Conservation (phyloP, 2,888 invertebrate species). For the Thelaira solivaga region DNA sequence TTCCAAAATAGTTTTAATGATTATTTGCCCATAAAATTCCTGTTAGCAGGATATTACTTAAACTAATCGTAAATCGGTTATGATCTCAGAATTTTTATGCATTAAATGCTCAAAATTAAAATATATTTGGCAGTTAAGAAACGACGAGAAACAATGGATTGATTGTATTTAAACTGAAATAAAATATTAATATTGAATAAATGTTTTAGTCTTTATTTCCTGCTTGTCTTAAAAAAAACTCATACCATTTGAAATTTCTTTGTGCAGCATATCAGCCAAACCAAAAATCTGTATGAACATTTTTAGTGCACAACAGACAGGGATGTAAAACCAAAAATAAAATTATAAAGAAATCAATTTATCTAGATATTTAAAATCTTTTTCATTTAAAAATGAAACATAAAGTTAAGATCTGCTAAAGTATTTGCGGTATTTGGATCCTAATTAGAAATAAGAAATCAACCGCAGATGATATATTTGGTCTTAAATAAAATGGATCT, state of each 20-base stretch:
- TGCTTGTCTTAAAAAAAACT: slow-evolving; percentile 14
- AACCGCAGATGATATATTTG: no score
- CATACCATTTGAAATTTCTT: background rate
- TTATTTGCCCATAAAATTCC: slow-evolving; percentile 29
- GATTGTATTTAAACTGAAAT: background rate
- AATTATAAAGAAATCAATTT: no score
- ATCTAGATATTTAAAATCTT: no score
- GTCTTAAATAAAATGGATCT: no score
- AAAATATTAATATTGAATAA: slow-evolving; percentile 53
- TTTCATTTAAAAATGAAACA: no score
- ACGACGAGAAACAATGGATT: no score
- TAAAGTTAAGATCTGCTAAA: no score
- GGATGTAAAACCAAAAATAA: no score
- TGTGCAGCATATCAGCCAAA: background rate
- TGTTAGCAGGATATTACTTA: slow-evolving; percentile 19
- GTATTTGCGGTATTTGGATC: no score
- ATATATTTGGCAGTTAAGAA: background rate
- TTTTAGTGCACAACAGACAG: no score
- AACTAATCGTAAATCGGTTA: slow-evolving; percentile 26
- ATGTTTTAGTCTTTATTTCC: slow-evolving; percentile 43
- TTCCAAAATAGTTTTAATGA: slow-evolving; percentile 8
- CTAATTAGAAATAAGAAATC: no score
- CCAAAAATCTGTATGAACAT: background rate
- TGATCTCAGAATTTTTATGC: background rate
- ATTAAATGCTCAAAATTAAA: background rate